phyloP scores from a whole-genome alignment of 2,113 vertebrate genomes.

The Ornithorhynchus anatinus region DNA sequence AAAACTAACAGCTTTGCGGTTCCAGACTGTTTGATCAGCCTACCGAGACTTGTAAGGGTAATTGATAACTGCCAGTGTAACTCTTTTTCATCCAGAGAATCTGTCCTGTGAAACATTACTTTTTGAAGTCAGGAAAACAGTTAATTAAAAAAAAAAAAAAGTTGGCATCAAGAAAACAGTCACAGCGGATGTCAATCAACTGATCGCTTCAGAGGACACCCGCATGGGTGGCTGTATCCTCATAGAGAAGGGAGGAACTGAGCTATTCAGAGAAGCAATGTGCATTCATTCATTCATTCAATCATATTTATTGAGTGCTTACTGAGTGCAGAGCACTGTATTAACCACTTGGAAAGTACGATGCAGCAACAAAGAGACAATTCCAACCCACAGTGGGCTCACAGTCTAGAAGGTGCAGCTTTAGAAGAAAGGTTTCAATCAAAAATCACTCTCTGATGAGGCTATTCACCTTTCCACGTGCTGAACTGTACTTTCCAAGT shows the following conservation, averaged over 20 bases:
- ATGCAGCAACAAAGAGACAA: too few species aligned
- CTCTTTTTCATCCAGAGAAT: slow-evolving; percentile 49
- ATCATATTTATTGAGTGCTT: too few species aligned
- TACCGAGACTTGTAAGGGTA: slow-evolving; percentile 4
- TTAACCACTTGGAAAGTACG: too few species aligned
- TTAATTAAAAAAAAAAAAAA: slow-evolving; percentile 70
- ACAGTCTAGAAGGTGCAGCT: too few species aligned
- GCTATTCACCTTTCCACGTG: too few species aligned
- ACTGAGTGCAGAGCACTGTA: too few species aligned
- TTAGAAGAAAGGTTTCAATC: too few species aligned
- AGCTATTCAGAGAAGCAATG: slow-evolving; percentile 11
- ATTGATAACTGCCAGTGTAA: slow-evolving; percentile 59
- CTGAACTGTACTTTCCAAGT: too few species aligned
- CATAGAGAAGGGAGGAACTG: slow-evolving; percentile 3
- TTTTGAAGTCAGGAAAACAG: slow-evolving; percentile 54
- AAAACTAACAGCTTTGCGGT: slow-evolving; percentile 11
- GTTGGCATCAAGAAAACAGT: slow-evolving; percentile 55
- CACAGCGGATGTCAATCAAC: slow-evolving; percentile 44
- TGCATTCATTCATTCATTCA: too few species aligned
- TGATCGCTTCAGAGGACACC: slow-evolving; percentile 46
- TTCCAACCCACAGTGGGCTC: too few species aligned
- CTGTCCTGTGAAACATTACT: slow-evolving; percentile 49
- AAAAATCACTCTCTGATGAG: too few species aligned
- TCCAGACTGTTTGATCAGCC: slow-evolving; percentile 25
- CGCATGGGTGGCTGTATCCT: too few species aligned